Evolutionary conservation across 2,888 invertebrate species (phyloP).

Genomic region (Eugnorisma glareosa): DNA sequence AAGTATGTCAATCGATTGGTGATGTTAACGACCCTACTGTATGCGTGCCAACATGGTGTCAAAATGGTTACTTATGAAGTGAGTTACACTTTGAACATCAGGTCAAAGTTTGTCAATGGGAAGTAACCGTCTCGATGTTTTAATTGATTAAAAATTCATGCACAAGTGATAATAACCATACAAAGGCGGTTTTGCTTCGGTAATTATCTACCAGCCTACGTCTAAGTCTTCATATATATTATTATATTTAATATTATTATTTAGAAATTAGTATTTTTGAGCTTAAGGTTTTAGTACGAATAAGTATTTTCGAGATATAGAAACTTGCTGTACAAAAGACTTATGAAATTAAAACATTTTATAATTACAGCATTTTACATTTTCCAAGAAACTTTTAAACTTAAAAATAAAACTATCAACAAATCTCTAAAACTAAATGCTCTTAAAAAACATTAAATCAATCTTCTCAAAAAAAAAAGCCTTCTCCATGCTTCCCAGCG

Average conservation of each 20-base stretch:
- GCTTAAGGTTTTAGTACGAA: background rate
- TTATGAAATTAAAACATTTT: no score
- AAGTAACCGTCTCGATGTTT: background rate
- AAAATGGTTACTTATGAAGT: background rate
- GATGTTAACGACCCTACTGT: background rate
- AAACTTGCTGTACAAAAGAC: background rate
- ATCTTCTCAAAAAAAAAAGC: constrained; percentile 65
- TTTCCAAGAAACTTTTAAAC: background rate
- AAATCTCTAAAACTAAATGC: background rate
- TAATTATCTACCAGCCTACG: background rate
- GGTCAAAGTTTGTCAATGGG: background rate
- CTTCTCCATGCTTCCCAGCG: constrained; percentile 72
- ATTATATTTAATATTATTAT: no score
- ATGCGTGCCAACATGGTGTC: background rate
- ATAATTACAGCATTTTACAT: no score
- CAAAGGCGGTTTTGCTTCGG: background rate
- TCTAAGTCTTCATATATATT: no score
- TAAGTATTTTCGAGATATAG: background rate
- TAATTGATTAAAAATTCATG: background rate
- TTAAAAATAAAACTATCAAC: background rate
- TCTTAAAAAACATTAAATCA: background rate
- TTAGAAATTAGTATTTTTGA: background rate
- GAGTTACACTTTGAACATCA: background rate
- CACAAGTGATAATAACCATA: background rate
- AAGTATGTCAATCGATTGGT: background rate